phyloP scores from a whole-genome alignment of 2,113 vertebrate species.

The Butorides virescens region DNA sequence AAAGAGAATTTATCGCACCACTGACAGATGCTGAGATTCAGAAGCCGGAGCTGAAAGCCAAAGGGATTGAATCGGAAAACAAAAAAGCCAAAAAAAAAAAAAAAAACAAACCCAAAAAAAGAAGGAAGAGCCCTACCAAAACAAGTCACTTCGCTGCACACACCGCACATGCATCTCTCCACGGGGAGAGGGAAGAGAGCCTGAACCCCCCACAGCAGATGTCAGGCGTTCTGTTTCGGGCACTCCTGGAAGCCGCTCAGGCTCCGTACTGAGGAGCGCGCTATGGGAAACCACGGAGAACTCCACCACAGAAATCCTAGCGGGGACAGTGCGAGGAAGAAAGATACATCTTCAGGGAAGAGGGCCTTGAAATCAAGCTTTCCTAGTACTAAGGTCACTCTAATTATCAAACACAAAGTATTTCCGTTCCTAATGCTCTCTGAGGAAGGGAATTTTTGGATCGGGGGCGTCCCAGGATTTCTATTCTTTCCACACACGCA shows the following conservation, averaged over 20 bases:
- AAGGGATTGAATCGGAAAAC: constrained; percentile 15
- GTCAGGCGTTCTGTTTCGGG: background rate
- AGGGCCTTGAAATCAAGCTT: background rate
- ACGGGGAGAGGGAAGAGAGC: background rate
- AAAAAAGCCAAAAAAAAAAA: background rate
- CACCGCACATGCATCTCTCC: background rate
- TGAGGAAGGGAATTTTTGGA: background rate
- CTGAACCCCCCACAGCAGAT: background rate
- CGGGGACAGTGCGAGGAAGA: background rate
- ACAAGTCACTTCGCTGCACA: constrained; percentile 8
- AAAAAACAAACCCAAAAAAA: too few species aligned
- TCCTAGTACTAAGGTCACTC: background rate
- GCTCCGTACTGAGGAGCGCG: rapidly evolving
- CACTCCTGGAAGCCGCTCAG: background rate
- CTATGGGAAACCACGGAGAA: background rate
- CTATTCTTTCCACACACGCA: rapidly evolving
- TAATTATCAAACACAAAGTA: background rate
- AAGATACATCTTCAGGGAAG: background rate
- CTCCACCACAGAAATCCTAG: background rate
- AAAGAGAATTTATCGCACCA: constrained; percentile 69
- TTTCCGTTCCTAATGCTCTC: background rate
- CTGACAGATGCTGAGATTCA: constrained; percentile 76
- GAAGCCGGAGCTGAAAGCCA: constrained; percentile 58
- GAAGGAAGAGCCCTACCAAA: background rate
- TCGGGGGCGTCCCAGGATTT: background rate